phyloP scores from a whole-genome alignment of 2,113 vertebrate species.

The Xerus inauris region DNA sequence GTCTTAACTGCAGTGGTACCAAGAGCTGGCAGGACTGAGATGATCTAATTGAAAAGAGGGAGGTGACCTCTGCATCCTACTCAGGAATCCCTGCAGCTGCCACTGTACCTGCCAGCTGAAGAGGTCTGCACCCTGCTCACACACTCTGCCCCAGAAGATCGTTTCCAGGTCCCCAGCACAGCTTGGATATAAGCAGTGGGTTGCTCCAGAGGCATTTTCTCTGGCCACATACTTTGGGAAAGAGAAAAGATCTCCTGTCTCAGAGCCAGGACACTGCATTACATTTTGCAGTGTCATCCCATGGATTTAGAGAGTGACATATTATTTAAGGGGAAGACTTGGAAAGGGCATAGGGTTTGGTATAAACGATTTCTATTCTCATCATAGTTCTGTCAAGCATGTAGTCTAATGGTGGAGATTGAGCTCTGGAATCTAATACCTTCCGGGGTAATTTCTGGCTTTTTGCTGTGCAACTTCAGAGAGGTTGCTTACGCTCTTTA shows the following conservation, averaged over 20 bases:
- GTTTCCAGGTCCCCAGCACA: neutral
- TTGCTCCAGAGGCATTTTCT: neutral
- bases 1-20: neutral
- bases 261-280: neutral
- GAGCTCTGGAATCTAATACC: neutral
- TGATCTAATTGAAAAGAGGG: conserved; percentile 69
- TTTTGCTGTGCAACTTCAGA: neutral
- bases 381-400: neutral
- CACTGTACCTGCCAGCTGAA: neutral
- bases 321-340: conserved; percentile 11
- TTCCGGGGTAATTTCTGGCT: neutral
- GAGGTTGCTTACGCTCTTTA: neutral
- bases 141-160: neutral
- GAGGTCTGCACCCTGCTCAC: neutral
- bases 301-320: neutral
- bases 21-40: conserved; percentile 48
- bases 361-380: neutral
- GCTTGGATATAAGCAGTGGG: neutral
- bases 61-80: conserved; percentile 32
- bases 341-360: neutral
- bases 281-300: neutral
- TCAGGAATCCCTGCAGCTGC: conserved; percentile 32
- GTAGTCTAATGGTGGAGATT: neutral
- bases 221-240: neutral
- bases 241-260: conserved; percentile 12